Evolutionary conservation across 1,140 invertebrate species (phyloP).

Genomic region (Protaetia brevitarsis): DNA sequence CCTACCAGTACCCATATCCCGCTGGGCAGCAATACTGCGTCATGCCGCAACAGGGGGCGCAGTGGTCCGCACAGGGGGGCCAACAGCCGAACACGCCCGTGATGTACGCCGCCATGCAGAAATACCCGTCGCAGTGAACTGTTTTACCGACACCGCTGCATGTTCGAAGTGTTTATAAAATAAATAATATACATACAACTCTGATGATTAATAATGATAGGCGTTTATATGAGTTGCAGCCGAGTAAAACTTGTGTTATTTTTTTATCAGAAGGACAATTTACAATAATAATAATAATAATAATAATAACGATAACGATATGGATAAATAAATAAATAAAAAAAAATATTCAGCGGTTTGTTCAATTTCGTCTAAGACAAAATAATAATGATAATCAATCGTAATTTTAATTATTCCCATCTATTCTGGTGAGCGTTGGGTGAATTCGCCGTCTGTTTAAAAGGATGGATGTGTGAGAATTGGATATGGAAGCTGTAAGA

Average conservation of each 20-base stretch:
- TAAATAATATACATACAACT: slow-evolving; percentile 1
- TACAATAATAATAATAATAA: neutral
- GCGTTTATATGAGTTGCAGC: slow-evolving; percentile 8
- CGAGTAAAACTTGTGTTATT: slow-evolving; percentile 24
- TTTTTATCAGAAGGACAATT: slow-evolving; percentile 20
- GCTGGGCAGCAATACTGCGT: slow-evolving; percentile 54
- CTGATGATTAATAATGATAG: too few relatives aligned
- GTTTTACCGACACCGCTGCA: slow-evolving; percentile 11
- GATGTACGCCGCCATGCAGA: slow-evolving; percentile 75
- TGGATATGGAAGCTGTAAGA: too few relatives aligned
- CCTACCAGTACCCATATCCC: slow-evolving; percentile 56
- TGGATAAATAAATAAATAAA: neutral
- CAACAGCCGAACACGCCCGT: slow-evolving; percentile 50
- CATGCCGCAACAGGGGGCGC: slow-evolving; percentile 47
- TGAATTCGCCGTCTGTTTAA: too few relatives aligned
- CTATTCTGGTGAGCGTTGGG: neutral
- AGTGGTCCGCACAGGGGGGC: slow-evolving; percentile 43
- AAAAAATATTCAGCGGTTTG: neutral
- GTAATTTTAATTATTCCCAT: neutral
- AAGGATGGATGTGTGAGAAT: too few relatives aligned
- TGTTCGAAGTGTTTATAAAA: slow-evolving; percentile 20
- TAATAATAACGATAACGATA: neutral
- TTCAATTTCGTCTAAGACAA: slow-evolving; percentile 23
- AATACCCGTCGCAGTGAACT: slow-evolving; percentile 72
- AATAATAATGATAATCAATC: neutral